Evolutionary conservation across 2,113 vertebrate species (phyloP).

Genomic region (Microtus pennsylvanicus): DNA sequence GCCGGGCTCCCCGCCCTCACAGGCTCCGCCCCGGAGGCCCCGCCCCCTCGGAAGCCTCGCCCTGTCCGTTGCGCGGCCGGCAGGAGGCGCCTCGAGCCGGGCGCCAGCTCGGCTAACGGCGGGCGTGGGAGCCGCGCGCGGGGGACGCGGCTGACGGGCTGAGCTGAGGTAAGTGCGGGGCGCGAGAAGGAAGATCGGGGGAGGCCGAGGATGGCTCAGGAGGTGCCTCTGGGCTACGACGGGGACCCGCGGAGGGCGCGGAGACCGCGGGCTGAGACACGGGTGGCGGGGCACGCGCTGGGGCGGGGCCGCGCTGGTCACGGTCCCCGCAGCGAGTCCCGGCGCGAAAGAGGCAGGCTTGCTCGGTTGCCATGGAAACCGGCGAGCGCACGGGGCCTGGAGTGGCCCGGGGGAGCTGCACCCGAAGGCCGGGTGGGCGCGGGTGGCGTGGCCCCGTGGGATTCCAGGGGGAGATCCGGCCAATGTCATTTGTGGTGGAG

Average conservation of each 20-base stretch:
- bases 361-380: slow-evolving; percentile 69
- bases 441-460: background rate
- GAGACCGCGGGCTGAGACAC: background rate
- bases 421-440: background rate
- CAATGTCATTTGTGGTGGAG: background rate
- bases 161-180: background rate
- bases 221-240: background rate
- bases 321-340: background rate
- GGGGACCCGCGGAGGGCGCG: background rate
- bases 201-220: background rate
- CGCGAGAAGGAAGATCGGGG: background rate
- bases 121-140: slow-evolving; percentile 21
- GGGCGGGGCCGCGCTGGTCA: slow-evolving; percentile 2
- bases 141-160: background rate
- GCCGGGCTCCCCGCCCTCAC: background rate
- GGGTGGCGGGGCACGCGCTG: background rate
- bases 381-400: background rate
- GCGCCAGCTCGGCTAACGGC: background rate
- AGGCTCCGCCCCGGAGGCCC: background rate
- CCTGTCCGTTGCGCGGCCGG: slow-evolving; percentile 56
- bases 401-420: background rate
- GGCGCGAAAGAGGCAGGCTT: slow-evolving; percentile 18
- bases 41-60: background rate
- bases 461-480: background rate
- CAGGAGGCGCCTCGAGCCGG: slow-evolving; percentile 59